Percentiles rank a stretch among this genome's conserved stretches.
Conservation (phyloP, 2,888 invertebrate genomes). For the Eulithis testata region DNA sequence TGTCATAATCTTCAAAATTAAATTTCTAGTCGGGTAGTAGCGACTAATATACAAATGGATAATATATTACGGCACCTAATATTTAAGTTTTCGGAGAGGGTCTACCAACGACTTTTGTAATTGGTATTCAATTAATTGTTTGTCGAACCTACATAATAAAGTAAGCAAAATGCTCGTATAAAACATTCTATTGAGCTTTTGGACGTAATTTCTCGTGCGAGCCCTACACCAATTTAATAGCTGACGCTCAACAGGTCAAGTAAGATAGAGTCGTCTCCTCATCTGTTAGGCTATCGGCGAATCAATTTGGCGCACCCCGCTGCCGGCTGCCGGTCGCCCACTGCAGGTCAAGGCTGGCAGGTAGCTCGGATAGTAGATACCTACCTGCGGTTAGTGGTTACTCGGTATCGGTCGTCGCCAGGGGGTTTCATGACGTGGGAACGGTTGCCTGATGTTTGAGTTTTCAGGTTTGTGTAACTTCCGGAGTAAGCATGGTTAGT, state of each 20-base stretch:
- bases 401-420: too few species aligned
- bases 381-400: neutral
- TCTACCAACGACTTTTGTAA: too few species aligned
- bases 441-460: conserved; percentile 13
- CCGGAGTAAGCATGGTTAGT: neutral
- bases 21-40: too few species aligned
- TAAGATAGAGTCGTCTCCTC: conserved; percentile 21
- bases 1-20: neutral
- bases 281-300: conserved; percentile 16
- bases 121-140: too few species aligned
- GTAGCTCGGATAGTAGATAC: neutral
- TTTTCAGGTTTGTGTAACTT: conserved; percentile 16
- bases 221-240: neutral
- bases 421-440: conserved; percentile 5
- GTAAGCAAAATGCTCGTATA: too few species aligned
- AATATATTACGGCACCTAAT: too few species aligned
- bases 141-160: too few species aligned
- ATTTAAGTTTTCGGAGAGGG: too few species aligned
- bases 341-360: conserved; percentile 23
- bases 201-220: too few species aligned
- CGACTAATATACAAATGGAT: too few species aligned
- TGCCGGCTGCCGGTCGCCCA: neutral
- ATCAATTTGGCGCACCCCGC: conserved; percentile 21
- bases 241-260: conserved; percentile 24
- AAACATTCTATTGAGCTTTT: too few species aligned